These are phyloP conservation scores for Pediacus dermestoides DNA, from an alignment of 2,888 invertebrate species.

Conservation along the genomic window DNA sequence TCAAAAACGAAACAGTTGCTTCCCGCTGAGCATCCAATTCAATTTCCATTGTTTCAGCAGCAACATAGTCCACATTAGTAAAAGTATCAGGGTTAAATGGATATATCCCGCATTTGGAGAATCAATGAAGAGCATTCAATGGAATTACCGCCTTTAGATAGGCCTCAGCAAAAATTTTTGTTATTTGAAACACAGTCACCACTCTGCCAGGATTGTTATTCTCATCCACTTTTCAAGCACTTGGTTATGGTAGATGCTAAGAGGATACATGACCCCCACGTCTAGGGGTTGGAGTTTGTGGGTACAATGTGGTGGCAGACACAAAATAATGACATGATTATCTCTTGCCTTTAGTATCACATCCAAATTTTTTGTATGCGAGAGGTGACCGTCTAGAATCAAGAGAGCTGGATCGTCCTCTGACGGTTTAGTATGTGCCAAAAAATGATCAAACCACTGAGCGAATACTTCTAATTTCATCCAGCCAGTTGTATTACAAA, in stretches of 20 bases:
- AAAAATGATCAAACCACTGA: constrained; percentile 22
- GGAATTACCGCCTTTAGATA: neutral
- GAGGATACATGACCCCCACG: constrained; percentile 30
- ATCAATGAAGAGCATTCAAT: neutral
- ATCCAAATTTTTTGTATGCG: constrained; percentile 33
- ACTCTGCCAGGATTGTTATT: constrained; percentile 10
- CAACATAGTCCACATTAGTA: neutral
- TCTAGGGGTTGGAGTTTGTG: constrained; percentile 31
- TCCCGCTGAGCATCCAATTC: neutral
- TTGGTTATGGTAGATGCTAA: constrained; percentile 25
- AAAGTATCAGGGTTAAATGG: neutral
- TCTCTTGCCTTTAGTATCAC: constrained; percentile 22
- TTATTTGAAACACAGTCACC: constrained; percentile 19
- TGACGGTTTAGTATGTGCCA: constrained; percentile 16
- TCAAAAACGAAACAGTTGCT: neutral
- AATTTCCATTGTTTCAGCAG: neutral
- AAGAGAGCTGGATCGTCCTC: constrained; percentile 22
- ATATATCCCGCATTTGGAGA: neutral
- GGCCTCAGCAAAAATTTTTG: neutral
- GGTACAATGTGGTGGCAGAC: constrained; percentile 32
- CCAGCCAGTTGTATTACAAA: too few species aligned
- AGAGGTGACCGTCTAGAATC: constrained; percentile 19
- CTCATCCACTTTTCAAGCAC: constrained; percentile 20
- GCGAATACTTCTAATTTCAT: constrained; percentile 20
- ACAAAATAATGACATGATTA: constrained; percentile 27